These are phyloP conservation scores for Berghia stephanieae DNA, from an alignment of 1,140 invertebrate genomes.

Conservation along the genomic window DNA sequence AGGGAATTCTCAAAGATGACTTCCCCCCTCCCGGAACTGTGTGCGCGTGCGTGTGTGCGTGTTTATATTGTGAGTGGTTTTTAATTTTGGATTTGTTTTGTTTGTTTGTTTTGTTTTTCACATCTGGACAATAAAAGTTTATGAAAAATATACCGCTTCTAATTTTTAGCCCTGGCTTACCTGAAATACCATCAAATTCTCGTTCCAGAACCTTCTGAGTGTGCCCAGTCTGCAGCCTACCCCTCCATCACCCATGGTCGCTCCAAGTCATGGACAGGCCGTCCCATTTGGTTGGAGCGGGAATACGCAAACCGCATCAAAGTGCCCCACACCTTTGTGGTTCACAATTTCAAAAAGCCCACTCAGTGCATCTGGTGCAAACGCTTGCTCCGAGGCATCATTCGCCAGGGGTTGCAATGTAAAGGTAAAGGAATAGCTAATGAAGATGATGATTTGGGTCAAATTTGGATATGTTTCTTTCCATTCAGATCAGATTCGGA, in stretches of 20 bases:
- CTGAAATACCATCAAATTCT: background rate
- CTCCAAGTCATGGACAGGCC: conserved; percentile 80
- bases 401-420: conserved; percentile 97
- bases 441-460: too few species aligned
- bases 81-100: background rate
- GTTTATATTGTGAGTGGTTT: too few species aligned
- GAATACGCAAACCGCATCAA: conserved; percentile 79
- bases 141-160: background rate
- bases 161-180: background rate
- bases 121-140: too few species aligned
- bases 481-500: too few species aligned
- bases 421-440: too few species aligned
- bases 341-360: conserved; percentile 88
- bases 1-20: too few species aligned
- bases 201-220: conserved; percentile 48
- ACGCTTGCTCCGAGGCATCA: conserved; percentile 92
- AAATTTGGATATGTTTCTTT: too few species aligned
- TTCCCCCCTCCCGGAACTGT: too few species aligned
- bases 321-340: conserved; percentile 80
- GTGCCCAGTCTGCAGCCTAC: conserved; percentile 44
- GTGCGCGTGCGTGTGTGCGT: too few species aligned
- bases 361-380: conserved; percentile 96
- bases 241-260: conserved; percentile 60
- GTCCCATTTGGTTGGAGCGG: conserved; percentile 79
- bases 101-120: background rate